Evolutionary conservation across 2,113 vertebrate species (phyloP).

Genomic region (Isichthys henryi): DNA sequence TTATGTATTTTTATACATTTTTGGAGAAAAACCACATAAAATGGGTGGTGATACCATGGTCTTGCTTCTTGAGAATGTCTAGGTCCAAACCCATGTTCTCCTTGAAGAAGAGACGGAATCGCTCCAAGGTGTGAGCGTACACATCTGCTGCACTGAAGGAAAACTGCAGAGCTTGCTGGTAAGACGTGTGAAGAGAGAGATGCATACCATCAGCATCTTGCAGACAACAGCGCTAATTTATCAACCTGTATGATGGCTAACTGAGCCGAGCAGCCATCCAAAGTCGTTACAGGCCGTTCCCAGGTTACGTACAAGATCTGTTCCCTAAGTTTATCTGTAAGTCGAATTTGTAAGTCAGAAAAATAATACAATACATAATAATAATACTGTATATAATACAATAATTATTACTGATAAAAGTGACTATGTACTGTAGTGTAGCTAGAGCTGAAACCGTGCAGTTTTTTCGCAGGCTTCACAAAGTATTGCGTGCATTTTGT

Average conservation of each 20-base stretch:
- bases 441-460: background rate
- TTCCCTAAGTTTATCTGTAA: no score
- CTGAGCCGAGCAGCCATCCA: background rate
- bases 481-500: background rate
- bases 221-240: background rate
- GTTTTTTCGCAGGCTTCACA: background rate
- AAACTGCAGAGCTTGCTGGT: slow-evolving; percentile 59
- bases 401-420: no score
- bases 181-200: background rate
- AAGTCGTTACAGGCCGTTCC: background rate
- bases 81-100: slow-evolving; percentile 74
- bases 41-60: slow-evolving; percentile 59
- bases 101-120: slow-evolving; percentile 62
- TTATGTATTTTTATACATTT: background rate
- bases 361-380: no score
- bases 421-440: background rate
- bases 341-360: no score
- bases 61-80: slow-evolving; percentile 53
- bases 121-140: slow-evolving; percentile 66
- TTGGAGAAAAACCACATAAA: background rate
- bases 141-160: slow-evolving; percentile 63
- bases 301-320: no score
- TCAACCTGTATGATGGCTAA: background rate
- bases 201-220: background rate
- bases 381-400: no score